Evolutionary conservation across 2,113 vertebrate species (phyloP), one percentile per base, ranked within the genome.

Genomic region (Gavia stellata): DNA sequence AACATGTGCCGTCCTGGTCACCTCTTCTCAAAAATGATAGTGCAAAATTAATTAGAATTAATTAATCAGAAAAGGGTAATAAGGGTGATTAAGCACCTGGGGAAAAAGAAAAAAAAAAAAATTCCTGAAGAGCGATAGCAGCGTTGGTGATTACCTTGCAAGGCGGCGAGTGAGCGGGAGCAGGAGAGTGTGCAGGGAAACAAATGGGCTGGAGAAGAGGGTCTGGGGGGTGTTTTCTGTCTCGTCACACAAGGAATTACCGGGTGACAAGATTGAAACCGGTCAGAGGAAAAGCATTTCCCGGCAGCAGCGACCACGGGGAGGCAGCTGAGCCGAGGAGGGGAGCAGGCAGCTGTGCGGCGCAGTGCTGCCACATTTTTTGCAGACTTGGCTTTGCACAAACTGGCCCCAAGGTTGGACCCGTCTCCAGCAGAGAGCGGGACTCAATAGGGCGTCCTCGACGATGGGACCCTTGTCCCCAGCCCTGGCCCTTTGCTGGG

Each of bases 31-130:
- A 96, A 94, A 90, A 91, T 17, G 91, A 92, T 79, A 89, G 91
- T 82, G 86, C 81, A 88, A 92, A 96, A 94, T 95, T 96, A 96
- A 96, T 95, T 96, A 92, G 94, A 93, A 96, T 94, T 96, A 96
- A 96, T 96, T 96, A 96, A 96, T 94, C 94, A 94, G 96, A 93
- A 96, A 95, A 96, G 95, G 96, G 95, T 91, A 94, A 94, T 95
- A 94, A 93, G 94, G 94, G 94, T 95, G 94, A 96, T 95, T 95
- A 95, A 94, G 86, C 92, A 96, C 91, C 92, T 91, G 81, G 91
- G 93, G 89, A 81, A 81, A 92, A 89, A 65, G 4, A 33, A 31
- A 53, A 67, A 55, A 34, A 62, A 33, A 14, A 25, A 34, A 20
- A 87, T 80, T 88, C 83, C 68, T 86, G 94, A 88, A 73, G 92